Evolutionary conservation across 1,140 invertebrate genomes (phyloP), one percentile per base, ranked within the genome.

Genomic region (Contarinia nasturtii): DNA sequence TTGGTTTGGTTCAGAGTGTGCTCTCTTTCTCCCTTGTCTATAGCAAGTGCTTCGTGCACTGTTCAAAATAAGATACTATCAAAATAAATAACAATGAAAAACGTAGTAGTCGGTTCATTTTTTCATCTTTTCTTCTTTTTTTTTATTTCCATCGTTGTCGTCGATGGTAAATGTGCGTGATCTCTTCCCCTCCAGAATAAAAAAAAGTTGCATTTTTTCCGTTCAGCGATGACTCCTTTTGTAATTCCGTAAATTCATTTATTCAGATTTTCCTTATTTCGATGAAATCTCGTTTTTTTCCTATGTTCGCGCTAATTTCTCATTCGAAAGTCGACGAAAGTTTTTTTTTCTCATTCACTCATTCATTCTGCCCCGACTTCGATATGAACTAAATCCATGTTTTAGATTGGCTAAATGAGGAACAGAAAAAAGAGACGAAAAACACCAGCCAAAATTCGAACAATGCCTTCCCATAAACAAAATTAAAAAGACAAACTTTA

Each of bases 191-290:
- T 27, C 27, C 27, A 10, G 27, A 19, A 4, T 19, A 4, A 12
- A 40, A 27, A 10, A 5, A 27, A 10, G 10, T 5, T 27, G 10
- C 27, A 10, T 27, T 27, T 27, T 27, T 27, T 27, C n/a, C 45
- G 20, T 42, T 46, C 11, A 40, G 3, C 38, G n/a, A 15, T 40
- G 37, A 46, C 47, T 54, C 53, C 50, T 58, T 57, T 57, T 57
- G 57, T 58, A 54, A 58, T 59, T 19, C 58, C 57, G 57, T 59
- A 58, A 59, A 59, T 58, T 58, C 55, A 57, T 52, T 59, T 59
- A 59, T 58, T 50, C 27, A 27, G 27, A 27, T 52, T 55, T 59
- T 58, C 59, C 57, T 58, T 58, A 55, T 59, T 58, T 40, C 38
- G 38, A 15, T 40, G n/a, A 10, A 27, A 27, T 27, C 27, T 27